Evolutionary conservation across 2,797 vertebrate species (phyloP), one percentile per base, ranked within the genome.

Genomic region (Anolis apletophallus): DNA sequence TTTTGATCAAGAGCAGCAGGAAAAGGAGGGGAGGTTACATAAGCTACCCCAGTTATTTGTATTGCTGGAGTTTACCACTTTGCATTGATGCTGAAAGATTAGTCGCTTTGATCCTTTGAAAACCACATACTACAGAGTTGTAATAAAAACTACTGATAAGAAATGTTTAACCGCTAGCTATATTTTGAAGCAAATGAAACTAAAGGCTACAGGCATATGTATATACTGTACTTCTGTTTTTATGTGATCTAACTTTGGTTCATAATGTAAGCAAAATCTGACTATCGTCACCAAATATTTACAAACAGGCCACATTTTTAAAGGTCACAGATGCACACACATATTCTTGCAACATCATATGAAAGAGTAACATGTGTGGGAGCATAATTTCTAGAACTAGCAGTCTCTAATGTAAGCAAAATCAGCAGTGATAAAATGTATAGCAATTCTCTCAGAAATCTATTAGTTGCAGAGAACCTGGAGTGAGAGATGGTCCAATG

Each of bases 31-130:
- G 46, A 46, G 46, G 5, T 46, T 32, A 68, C 67, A 68, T 32
- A 32, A 32, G 6, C 10, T 32, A 13, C n/a, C n/a, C n/a, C 13
- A 3, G 4, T 68, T 32, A 32, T 32, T 68, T 68, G n/a, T 68
- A 68, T 23, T 4, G 29, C 23, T 80, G 16, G 74, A 11, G 29
- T 87, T 34, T 74, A 83, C 86, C 81, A 40, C 17, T 87, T 17
- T 14, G 1, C 26, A 8, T 7, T 75, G 29, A 17, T 83, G 77
- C 84, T 21, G 80, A 77, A 75, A 82, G 57, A 50, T 19, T 83
- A 88, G 80, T 59, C 72, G 14, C 88, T 79, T 8, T 87, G 11
- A 0, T 61, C 85, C 71, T 80, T 67, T 80, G 59, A 80, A 46
- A 80, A 40, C 50, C 59, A 80, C 40, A 80, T 19, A 26, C 7